Base-by-base conservation (phyloP, 2,888 invertebrate genomes). In the Empis livida region DNA sequence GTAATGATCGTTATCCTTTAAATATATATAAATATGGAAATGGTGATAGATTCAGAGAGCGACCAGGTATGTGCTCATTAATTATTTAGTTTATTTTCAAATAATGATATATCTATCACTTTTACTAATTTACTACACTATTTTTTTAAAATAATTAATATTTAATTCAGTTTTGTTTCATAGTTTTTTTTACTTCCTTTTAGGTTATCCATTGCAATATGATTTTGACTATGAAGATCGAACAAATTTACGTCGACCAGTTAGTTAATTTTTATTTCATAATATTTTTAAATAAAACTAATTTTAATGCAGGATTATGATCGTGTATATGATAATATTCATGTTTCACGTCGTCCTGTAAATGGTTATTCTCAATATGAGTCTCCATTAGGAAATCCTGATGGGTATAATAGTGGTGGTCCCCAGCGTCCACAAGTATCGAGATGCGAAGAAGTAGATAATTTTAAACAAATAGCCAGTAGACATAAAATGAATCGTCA, bases 391-490 rank as follows among this genome's bases (percentile, higher is more conserved):
- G 49, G 49, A 48, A 52, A 41, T 39, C 6, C 30, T 13, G 40
- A 53, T 23, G 50, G 51, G 14, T 55, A 50, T 43, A 52, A 51
- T 41, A 60, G 58, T n/a, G 54, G 51, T 20, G 54, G 51, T 14
- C 56, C 66, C 11, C 70, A 72, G 2, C 66, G 71, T 5, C 70
- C 72, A 8, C 68, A 71, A 32, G 60, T 67, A 5, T 71, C 67
- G 35, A 75, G 86, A 52, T 90, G 90, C 61, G 89, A 89, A 56
- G 88, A 88, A 47, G 76, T 75, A 40, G 88, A 87, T 58, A 82
- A 80, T 60, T 90, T 88, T 63, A 82, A 85, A 63, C 88, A 89
- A 73, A 79, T 86, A 23, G 88, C 87, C 23, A 73, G 77, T 15
- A 75, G 85, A 50, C 84, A 86, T 56, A 76, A 89, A 49, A 83